A percentile compares a stretch with the other conserved stretches of the same genome.
Evolutionary conservation across 2,888 invertebrate species (phyloP).

Genomic region (Psococerastis gibbosa): DNA sequence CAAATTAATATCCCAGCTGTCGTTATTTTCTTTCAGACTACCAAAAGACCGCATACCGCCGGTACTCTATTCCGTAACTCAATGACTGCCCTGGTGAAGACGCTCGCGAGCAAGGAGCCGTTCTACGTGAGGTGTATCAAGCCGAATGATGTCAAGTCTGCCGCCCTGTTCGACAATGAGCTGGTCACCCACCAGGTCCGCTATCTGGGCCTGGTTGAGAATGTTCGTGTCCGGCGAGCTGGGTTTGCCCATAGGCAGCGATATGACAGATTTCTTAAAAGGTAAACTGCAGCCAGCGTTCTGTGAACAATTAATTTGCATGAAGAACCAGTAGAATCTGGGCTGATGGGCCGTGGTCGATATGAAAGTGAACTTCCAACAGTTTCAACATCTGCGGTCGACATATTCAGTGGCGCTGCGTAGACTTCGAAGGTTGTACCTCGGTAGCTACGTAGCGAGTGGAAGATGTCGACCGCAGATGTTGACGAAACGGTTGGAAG

Average conservation of each 20-base stretch:
- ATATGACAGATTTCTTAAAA: conserved; percentile 80
- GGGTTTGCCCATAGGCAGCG: conserved; percentile 93
- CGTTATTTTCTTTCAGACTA: conserved; percentile 41
- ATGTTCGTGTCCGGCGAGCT: conserved; percentile 85
- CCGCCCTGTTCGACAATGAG: conserved; percentile 67
- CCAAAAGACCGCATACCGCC: conserved; percentile 86
- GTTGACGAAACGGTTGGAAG: too few relatives aligned
- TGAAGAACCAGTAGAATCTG: too few relatives aligned
- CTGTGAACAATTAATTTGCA: too few relatives aligned
- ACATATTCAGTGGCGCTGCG: too few relatives aligned
- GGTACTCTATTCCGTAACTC: conserved; percentile 89
- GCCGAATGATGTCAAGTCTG: conserved; percentile 86
- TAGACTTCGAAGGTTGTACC: too few relatives aligned
- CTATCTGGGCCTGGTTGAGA: conserved; percentile 86
- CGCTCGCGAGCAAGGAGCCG: conserved; percentile 79
- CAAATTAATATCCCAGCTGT: conserved; percentile 1
- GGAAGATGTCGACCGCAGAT: too few relatives aligned
- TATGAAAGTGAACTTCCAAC: too few relatives aligned
- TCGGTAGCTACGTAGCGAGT: too few relatives aligned
- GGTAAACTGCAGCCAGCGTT: conserved; percentile 30
- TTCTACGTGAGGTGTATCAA: conserved; percentile 96
- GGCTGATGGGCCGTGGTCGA: too few relatives aligned
- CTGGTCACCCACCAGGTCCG: conserved; percentile 54
- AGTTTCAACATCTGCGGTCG: too few relatives aligned
- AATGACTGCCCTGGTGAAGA: conserved; percentile 76